A percentile compares a stretch with the other conserved stretches of the same genome.
Evolutionary conservation across 2,888 invertebrate species (phyloP).

Genomic region (Megalurothrips usitatus): DNA sequence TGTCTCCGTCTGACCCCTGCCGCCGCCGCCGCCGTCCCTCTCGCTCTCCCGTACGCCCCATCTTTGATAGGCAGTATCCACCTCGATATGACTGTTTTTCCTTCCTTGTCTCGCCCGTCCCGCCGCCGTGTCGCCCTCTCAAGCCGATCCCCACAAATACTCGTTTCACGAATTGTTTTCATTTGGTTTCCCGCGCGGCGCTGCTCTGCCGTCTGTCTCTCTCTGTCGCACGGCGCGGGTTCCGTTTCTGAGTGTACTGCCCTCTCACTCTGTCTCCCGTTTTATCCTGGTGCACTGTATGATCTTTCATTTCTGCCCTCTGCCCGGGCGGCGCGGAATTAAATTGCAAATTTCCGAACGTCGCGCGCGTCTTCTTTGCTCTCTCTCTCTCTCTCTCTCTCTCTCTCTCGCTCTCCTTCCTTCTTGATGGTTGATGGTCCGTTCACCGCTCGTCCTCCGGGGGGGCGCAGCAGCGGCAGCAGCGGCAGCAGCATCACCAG

Average conservation of each 20-base stretch:
- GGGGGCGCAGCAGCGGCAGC: too few relatives aligned
- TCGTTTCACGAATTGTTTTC: constrained; percentile 1
- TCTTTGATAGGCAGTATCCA: constrained; percentile 13
- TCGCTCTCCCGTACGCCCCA: background rate
- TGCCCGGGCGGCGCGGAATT: too few relatives aligned
- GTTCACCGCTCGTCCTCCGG: too few relatives aligned
- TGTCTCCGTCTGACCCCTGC: background rate
- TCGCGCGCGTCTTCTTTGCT: background rate
- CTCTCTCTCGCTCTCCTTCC: background rate
- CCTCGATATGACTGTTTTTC: constrained; percentile 24
- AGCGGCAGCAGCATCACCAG: too few relatives aligned
- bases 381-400: background rate
- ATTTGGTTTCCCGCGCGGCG: background rate
- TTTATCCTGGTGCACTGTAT: too few relatives aligned
- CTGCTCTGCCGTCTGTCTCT: background rate
- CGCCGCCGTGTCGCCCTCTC: background rate
- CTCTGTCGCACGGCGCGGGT: background rate
- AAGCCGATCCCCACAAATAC: background rate
- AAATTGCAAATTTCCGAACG: too few relatives aligned
- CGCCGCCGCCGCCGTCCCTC: background rate
- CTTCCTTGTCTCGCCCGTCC: background rate
- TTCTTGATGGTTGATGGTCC: background rate
- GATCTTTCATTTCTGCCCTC: too few relatives aligned
- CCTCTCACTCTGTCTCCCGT: background rate
- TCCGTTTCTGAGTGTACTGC: background rate